Evolutionary conservation across 2,113 vertebrate genomes (phyloP), one percentile per base, ranked within the genome.

Genomic region (Corythornis vintsioides): DNA sequence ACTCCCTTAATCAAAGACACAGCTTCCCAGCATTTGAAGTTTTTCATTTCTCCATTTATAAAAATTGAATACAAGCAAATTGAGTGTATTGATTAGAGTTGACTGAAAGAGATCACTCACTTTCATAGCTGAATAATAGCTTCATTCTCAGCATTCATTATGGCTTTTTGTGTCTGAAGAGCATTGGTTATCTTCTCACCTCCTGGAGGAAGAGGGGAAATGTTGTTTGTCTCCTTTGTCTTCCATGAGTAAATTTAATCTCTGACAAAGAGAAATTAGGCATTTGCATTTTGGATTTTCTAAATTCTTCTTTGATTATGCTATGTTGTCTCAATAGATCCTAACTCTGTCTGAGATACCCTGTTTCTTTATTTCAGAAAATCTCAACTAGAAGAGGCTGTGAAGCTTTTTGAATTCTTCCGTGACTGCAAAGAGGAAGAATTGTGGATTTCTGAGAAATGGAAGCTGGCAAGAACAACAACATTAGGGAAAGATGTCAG

Each of bases 361-460:
- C 8, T 40, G 5, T 45, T 76, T 48, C 11, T 50, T 61, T 79
- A 28, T 20, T 86, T 91, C 88, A 99, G 98, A 95, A 97, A 98
- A 89, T 88, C 56, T 42, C 97, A 95, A 65, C 86, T 99, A 85
- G 98, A 99, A 95, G 97, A 97, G 19, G 95, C 97, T 90, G 82
- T 98, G 66, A 97, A 96, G 78, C 90, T 98, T 50, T 98, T 97
- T 83, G 98, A 98, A 93, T 98, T 99, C 92, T 97, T 98, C 83
- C 89, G 94, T 59, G 97, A 98, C 92, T 98, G 98, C 89, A 98
- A 98, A 82, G 98, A 99, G 69, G 94, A 98, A 79, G 98, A 98
- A 95, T 93, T 89, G 0, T 99, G 98, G 98, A 86, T 99, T 59
- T 97, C 93, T 60, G 98, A 99, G 50, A 97, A 91, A 65, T 96